phyloP scores from a whole-genome alignment of 35 echinoderm and acorn worm genomes.

The Apostichopus japonicus region DNA sequence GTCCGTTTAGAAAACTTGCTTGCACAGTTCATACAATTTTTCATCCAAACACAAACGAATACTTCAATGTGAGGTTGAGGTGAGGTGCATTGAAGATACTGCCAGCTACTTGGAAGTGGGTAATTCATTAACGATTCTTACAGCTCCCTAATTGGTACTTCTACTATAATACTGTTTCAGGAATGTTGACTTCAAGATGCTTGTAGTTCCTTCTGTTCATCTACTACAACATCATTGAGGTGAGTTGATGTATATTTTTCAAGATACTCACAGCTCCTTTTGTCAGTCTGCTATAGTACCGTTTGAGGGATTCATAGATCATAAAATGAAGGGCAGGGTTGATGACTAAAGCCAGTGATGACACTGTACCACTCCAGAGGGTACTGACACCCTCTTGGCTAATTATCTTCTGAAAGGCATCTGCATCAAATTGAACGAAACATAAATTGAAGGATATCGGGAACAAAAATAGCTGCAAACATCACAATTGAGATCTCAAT shows the following conservation, averaged over 20 bases:
- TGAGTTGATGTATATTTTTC: background rate
- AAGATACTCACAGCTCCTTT: constrained; percentile 21
- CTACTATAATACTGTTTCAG: background rate
- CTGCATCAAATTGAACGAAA: constrained; percentile 18
- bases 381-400: constrained; percentile 75
- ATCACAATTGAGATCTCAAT: too few relatives aligned
- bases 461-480: too few relatives aligned
- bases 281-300: constrained; percentile 54
- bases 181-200: background rate
- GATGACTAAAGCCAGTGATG: constrained; percentile 78
- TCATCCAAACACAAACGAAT: too few relatives aligned
- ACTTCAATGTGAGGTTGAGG: too few relatives aligned
- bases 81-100: too few relatives aligned
- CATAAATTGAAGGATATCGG: background rate
- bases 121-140: too few relatives aligned
- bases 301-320: constrained; percentile 87
- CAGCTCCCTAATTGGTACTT: too few relatives aligned
- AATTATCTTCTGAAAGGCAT: constrained; percentile 85
- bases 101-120: too few relatives aligned
- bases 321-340: constrained; percentile 96
- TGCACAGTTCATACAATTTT: too few relatives aligned
- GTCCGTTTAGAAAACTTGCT: too few relatives aligned
- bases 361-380: constrained; percentile 88
- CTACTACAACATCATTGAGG: background rate
- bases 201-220: too few relatives aligned